These are phyloP conservation scores for Colinus virginianus DNA, from an alignment of 2,113 vertebrate species.

Conservation along the genomic window DNA sequence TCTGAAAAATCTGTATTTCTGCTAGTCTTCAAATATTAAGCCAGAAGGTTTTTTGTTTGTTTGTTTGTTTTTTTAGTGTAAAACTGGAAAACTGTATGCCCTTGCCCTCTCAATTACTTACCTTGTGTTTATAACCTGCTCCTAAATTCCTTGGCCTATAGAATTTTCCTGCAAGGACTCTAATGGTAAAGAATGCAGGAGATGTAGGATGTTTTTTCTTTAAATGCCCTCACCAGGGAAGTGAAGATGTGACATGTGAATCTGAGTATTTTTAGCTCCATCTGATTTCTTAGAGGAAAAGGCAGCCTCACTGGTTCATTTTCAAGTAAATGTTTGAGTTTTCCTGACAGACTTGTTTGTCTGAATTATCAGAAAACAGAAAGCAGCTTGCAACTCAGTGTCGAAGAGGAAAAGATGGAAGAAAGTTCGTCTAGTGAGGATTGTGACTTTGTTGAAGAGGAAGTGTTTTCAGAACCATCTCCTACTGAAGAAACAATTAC, in stretches of 20 bases:
- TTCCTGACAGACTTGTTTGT: conserved; percentile 42
- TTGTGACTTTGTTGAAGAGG: conserved; percentile 86
- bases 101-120: background rate
- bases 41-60: background rate
- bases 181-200: background rate
- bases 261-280: conserved; percentile 2
- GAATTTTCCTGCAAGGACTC: background rate
- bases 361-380: conserved; percentile 81
- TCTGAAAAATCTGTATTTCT: background rate
- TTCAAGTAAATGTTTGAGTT: background rate
- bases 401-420: conserved; percentile 72
- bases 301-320: background rate
- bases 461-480: conserved; percentile 85
- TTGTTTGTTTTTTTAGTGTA: background rate
- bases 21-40: background rate
- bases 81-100: background rate
- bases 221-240: background rate
- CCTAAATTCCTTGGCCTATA: background rate
- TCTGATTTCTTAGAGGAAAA: background rate
- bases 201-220: background rate
- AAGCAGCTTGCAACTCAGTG: conserved; percentile 81
- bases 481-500: conserved; percentile 78
- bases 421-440: conserved; percentile 83
- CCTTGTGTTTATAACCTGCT: background rate
- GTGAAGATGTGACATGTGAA: background rate